These are phyloP conservation scores for Fistularia commersonii DNA, from an alignment of 2,797 vertebrate species.

Conservation along the genomic window DNA sequence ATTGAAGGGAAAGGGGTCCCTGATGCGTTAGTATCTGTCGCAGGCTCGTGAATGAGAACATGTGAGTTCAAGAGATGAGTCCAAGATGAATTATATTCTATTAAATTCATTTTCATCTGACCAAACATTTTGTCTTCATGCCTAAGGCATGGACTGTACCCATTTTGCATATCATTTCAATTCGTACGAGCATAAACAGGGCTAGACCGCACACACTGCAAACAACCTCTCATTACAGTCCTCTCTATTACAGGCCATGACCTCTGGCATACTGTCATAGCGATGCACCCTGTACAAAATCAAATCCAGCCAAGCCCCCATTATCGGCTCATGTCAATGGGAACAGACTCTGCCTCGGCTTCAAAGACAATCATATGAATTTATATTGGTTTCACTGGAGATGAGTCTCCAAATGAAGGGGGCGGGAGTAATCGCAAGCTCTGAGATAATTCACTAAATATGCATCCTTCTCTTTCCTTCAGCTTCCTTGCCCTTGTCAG, in stretches of 20 bases:
- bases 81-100: constrained; percentile 56
- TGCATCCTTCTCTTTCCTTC: constrained; percentile 36
- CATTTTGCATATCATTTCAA: constrained; percentile 49
- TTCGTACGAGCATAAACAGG: constrained; percentile 42
- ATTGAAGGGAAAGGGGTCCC: too few relatives aligned
- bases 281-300: constrained; percentile 57
- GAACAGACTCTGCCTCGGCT: constrained; percentile 50
- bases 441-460: constrained; percentile 62
- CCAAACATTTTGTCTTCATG: constrained; percentile 51
- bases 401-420: constrained; percentile 20
- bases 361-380: constrained; percentile 31
- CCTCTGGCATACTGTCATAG: constrained; percentile 54
- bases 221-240: constrained; percentile 52
- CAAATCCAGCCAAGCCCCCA: constrained; percentile 39
- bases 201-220: constrained; percentile 11
- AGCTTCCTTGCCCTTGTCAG: constrained; percentile 20
- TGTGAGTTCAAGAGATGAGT: constrained; percentile 23
- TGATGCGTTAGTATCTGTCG: too few relatives aligned
- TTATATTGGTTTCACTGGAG: constrained; percentile 28
- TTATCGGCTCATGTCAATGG: constrained; percentile 53
- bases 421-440: constrained; percentile 16
- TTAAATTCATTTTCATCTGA: constrained; percentile 69
- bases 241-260: constrained; percentile 48
- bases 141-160: constrained; percentile 23
- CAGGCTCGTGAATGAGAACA: constrained; percentile 12